Evolutionary conservation across 2,113 vertebrate species (phyloP).

Genomic region (Psophia crepitans): DNA sequence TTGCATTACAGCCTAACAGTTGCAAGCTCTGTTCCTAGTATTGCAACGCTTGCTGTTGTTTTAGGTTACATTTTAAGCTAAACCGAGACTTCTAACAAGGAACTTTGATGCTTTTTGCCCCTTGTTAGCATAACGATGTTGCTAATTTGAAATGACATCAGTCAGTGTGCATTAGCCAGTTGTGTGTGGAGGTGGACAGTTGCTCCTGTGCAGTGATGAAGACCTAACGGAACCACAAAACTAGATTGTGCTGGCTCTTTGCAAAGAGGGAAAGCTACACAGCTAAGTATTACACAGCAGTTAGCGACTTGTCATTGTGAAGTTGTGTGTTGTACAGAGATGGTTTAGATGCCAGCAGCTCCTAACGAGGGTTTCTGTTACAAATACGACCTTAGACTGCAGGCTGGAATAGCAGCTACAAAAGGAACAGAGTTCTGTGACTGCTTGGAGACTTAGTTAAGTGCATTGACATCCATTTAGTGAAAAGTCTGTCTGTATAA

Average conservation of each 20-base stretch:
- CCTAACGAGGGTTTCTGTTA: background rate
- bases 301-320: background rate
- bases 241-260: background rate
- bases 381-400: background rate
- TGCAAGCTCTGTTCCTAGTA: background rate
- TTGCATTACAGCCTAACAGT: background rate
- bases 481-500: constrained; percentile 39
- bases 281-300: background rate
- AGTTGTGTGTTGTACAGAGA: background rate
- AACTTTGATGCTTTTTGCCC: background rate
- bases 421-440: background rate
- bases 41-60: background rate
- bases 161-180: background rate
- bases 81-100: background rate
- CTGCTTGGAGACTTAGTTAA: constrained; percentile 37
- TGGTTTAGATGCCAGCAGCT: background rate
- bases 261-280: background rate
- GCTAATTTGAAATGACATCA: background rate
- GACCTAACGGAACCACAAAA: background rate
- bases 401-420: background rate
- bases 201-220: background rate
- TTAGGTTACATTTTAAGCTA: background rate
- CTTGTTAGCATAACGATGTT: background rate
- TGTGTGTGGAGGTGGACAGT: background rate
- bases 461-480: background rate